Evolutionary conservation across 2,113 vertebrate species (phyloP), one percentile per base, ranked within the genome.

Genomic region (Crypturellus undulatus): DNA sequence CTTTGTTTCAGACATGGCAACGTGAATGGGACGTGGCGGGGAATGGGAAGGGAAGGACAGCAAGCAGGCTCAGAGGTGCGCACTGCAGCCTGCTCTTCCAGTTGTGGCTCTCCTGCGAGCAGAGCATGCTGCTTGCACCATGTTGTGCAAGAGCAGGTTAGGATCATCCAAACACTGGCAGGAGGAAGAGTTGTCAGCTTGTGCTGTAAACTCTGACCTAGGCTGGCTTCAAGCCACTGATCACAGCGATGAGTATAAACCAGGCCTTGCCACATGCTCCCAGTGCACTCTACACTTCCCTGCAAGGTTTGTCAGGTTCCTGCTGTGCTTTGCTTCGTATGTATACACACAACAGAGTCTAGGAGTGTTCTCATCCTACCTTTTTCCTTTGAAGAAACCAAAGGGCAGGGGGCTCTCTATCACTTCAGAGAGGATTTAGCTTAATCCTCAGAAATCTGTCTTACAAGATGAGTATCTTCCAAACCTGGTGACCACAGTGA

Each of bases 151-250:
- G 0, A 64, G 64, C 71, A 54, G 75, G 42, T 73, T 10, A 45
- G 58, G 80, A 92, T 92, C 62, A 45, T 26, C 56, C 34, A 51
- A 80, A 84, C 4, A 18, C 54, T 25, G 84, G 30, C 40, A 72
- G 72, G 26, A 78, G 17, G 25, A 34, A 88, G 51, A 62, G 26
- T 67, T 76, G 76, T 36, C 88, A 84, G 59, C 36, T 75, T 77
- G 13, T 60, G 52, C 42, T 72, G 52, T 58, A 76, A 75, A 78
- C 73, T 95, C 81, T 78, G 79, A 80, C 60, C 65, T n/a, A 56
- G 60, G 28, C 77, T 68, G 68, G 90, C 75, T 78, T 51, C 84
- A 63, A 13, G 7, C 47, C 67, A 47, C 24, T 24, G 72, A 49
- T 76, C 0, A 0, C 40, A 63, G 38, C 18, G 49, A 28, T 26